Percentiles rank a stretch among this genome's conserved stretches.
Evolutionary conservation across 2,113 vertebrate genomes (phyloP).

Genomic region (Sorex araneus): DNA sequence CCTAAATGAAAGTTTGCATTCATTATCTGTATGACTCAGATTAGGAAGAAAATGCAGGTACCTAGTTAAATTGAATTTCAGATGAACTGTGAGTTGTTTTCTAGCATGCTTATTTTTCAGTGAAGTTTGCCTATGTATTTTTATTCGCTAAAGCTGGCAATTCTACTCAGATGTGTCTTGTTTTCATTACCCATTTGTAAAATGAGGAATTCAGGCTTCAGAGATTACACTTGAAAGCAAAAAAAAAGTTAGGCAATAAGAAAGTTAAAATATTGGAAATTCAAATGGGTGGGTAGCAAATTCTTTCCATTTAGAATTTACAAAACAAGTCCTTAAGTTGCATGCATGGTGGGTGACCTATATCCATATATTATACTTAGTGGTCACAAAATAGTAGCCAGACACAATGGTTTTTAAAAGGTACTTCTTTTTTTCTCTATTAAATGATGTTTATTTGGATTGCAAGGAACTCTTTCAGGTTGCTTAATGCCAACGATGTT

Average conservation of each 20-base stretch:
- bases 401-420: neutral
- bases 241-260: conserved; percentile 41
- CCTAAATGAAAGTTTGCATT: neutral
- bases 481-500: conserved; percentile 6
- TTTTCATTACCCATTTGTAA: neutral
- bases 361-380: neutral
- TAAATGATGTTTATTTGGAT: conserved; percentile 37
- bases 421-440: conserved; percentile 8
- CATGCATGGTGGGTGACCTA: neutral
- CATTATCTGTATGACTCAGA: neutral
- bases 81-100: neutral
- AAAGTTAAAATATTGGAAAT: conserved; percentile 13
- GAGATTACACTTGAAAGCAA: conserved; percentile 42
- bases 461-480: conserved; percentile 47
- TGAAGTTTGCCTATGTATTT: conserved; percentile 3
- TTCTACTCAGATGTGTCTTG: neutral
- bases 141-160: conserved; percentile 29
- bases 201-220: neutral
- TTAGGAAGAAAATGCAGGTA: neutral
- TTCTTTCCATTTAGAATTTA: conserved; percentile 25
- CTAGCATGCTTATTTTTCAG: neutral
- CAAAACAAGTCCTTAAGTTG: conserved; percentile 22
- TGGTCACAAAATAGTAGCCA: neutral
- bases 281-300: neutral
- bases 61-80: conserved; percentile 9